Evolutionary conservation across 1,140 invertebrate genomes (phyloP).

Genomic region (Teleopsis dalmanni): DNA sequence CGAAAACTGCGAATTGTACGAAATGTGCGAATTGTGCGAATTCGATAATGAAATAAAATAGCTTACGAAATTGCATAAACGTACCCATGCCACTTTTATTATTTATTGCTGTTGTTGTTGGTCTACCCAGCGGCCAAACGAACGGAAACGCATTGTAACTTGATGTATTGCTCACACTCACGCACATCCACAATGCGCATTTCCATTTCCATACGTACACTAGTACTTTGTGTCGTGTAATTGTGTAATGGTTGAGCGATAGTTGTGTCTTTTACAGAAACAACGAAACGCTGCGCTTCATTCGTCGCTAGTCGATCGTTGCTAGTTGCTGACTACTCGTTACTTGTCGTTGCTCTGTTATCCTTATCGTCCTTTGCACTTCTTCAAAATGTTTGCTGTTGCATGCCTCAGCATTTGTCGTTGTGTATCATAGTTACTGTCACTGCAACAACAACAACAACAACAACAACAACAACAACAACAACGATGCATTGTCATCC

Average conservation of each 20-base stretch:
- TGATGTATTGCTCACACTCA: not conserved
- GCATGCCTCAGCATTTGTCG: not conserved
- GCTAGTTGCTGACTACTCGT: too few relatives aligned
- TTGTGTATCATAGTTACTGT: not conserved
- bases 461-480: too few relatives aligned
- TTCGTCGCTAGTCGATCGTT: too few relatives aligned
- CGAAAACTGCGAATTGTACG: slow-evolving; percentile 12
- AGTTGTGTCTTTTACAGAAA: too few relatives aligned
- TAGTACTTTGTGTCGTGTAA: too few relatives aligned
- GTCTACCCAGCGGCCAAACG: not conserved
- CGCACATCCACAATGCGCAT: not conserved
- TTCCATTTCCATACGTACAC: too few relatives aligned
- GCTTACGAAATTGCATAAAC: slow-evolving; percentile 2
- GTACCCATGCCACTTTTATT: slow-evolving; percentile 3
- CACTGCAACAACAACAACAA: too few relatives aligned
- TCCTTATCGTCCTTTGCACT: not conserved
- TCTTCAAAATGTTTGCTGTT: not conserved
- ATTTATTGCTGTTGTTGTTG: not conserved
- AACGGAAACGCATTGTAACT: not conserved
- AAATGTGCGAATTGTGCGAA: slow-evolving; percentile 10
- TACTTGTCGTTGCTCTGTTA: not conserved
- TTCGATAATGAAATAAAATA: slow-evolving; percentile 16
- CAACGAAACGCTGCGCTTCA: too few relatives aligned
- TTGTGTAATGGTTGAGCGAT: too few relatives aligned
- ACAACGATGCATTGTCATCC: too few relatives aligned